Evolutionary conservation across 2,113 vertebrate genomes (phyloP).

Genomic region (Nannospalax galili): DNA sequence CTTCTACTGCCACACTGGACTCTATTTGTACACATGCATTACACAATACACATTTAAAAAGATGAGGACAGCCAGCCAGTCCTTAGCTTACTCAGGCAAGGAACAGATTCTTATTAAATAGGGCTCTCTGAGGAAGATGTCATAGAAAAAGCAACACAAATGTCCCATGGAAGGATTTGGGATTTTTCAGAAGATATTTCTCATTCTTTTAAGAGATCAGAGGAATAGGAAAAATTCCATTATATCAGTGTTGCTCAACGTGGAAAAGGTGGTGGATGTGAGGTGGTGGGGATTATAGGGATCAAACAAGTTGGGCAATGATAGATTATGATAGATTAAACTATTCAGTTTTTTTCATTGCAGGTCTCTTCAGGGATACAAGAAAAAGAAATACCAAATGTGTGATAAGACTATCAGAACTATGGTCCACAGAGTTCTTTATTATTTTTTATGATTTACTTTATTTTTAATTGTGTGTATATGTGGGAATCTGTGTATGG

Average conservation of each 20-base stretch:
- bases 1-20: neutral
- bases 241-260: neutral
- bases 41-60: neutral
- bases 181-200: conserved; percentile 6
- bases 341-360: neutral
- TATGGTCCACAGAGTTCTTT: neutral
- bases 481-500: no score
- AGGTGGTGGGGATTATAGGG: no score
- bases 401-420: neutral
- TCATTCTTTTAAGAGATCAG: neutral
- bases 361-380: neutral
- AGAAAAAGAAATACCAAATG: neutral
- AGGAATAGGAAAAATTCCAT: neutral
- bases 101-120: neutral
- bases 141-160: neutral
- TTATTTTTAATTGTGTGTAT: no score
- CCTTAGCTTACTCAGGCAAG: neutral
- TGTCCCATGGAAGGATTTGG: neutral
- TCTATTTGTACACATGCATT: neutral
- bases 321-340: conserved; percentile 15
- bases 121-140: neutral
- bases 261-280: neutral
- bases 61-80: neutral
- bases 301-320: neutral
- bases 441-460: no score